Evolutionary conservation across 1,140 invertebrate species (phyloP), one percentile per base, ranked within the genome.

Genomic region (Scylla paramamosain): DNA sequence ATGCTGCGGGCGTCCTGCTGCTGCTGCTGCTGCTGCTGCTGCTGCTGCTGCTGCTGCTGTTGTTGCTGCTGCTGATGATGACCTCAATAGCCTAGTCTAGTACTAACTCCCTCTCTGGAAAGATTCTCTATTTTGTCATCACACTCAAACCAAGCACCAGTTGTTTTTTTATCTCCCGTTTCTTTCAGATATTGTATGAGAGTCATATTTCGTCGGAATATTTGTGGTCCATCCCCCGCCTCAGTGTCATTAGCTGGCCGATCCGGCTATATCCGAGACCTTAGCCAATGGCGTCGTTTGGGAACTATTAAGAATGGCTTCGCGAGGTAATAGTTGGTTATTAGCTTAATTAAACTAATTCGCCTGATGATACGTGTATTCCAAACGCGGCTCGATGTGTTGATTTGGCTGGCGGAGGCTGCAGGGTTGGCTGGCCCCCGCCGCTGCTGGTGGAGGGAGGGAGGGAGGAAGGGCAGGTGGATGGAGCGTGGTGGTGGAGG

Each of bases 261-360:
- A 93, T 46, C 83, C n/a, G 10, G 28, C 45, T 48, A 86, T 86
- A 93, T 86, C 92, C 92, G 77, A 46, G n/a, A 28, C 20, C 82
- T 48, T 31, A 32, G 32, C 82, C 67, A 93, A 93, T 93, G 82
- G 67, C 82, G 31, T 46, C 92, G 92, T 93, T 84, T 93, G 92
- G 92, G 77, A 82, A 86, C 45, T 84, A 93, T 93, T 93, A 86
- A 45, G 77, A 84, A 93, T 93, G 82, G 82, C 46, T 93, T 93
- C 83, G 92, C 82, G 46, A 84, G 77, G 92, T 48, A 93, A 86
- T 46, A 86, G 82, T 46, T 39, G 32, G 46, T 93, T 86, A 93
- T 93, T 93, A 48, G 32, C 82, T 84, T 93, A 87, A 93, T 93
- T 93, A 93, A 93, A 93, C 92, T 93, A 93, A 93, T 93, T 86